Evolutionary conservation across 2,888 invertebrate species (phyloP).

Genomic region (Microdon myrmicae): DNA sequence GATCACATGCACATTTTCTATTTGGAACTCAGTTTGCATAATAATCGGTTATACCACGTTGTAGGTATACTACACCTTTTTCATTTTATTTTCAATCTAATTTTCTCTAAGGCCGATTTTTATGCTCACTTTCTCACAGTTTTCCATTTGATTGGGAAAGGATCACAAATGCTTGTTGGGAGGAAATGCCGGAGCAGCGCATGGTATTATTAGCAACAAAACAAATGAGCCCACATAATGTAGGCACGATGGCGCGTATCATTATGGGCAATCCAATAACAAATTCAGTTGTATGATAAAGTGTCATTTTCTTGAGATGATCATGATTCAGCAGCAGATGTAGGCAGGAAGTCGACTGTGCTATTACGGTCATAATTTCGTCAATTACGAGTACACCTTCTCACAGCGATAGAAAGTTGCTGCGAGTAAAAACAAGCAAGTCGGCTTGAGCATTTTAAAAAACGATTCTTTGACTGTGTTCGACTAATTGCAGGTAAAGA

Average conservation of each 20-base stretch:
- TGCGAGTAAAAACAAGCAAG: no score
- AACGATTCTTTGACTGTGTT: no score
- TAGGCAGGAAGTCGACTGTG: no score
- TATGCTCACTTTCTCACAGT: slow-evolving; percentile 46
- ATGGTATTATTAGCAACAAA: no score
- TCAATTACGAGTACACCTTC: no score
- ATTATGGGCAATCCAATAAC: no score
- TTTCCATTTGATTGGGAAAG: slow-evolving; percentile 49
- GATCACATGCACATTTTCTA: slow-evolving; percentile 28
- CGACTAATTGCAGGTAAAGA: no score
- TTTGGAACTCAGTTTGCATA: slow-evolving; percentile 37
- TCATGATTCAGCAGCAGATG: no score
- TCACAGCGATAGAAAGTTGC: no score
- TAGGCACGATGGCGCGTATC: slow-evolving; percentile 4
- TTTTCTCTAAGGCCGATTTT: slow-evolving; percentile 35
- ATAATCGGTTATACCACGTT: slow-evolving; percentile 12
- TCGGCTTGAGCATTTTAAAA: no score
- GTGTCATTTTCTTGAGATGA: slow-evolving; percentile 42
- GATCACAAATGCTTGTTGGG: slow-evolving; percentile 7
- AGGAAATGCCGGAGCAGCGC: no score
- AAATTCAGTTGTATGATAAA: slow-evolving; percentile 46
- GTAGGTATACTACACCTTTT: slow-evolving; percentile 10
- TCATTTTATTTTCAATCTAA: slow-evolving; percentile 27
- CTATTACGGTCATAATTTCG: no score
- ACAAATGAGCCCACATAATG: slow-evolving; percentile 9